These are phyloP conservation scores for Amyelois transitella DNA, from an alignment of 1,140 invertebrate genomes.

Conservation along the genomic window DNA sequence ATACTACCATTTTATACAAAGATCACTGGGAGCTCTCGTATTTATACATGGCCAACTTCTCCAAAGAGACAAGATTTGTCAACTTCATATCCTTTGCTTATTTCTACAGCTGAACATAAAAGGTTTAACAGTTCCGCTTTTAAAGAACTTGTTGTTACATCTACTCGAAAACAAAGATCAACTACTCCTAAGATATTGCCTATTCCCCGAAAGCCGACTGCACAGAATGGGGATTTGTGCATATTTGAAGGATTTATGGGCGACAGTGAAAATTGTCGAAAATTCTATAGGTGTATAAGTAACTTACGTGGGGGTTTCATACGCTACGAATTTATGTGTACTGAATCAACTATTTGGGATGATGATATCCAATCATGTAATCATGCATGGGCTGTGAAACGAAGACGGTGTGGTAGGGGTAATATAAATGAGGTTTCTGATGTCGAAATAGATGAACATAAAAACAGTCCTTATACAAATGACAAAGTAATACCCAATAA, in stretches of 20 bases:
- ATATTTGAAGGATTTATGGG: constrained; percentile 79
- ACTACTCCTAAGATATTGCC: constrained; percentile 2
- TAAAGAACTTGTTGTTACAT: too few species aligned
- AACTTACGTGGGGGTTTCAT: constrained; percentile 76
- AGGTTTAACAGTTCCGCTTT: background rate
- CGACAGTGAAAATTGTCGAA: constrained; percentile 81
- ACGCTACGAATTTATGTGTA: constrained; percentile 81
- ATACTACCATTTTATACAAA: too few species aligned
- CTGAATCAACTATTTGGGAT: constrained; percentile 83
- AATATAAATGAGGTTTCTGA: constrained; percentile 3
- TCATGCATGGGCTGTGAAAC: constrained; percentile 76
- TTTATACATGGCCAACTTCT: constrained; percentile 1
- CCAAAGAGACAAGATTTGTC: background rate
- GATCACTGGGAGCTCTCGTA: too few species aligned
- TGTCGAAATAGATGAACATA: constrained; percentile 8
- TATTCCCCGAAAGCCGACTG: constrained; percentile 1
- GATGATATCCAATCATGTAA: constrained; percentile 79
- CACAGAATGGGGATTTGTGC: constrained; percentile 28
- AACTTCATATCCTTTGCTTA: constrained; percentile 1
- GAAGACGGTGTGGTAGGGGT: constrained; percentile 38
- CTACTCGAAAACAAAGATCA: constrained; percentile 6
- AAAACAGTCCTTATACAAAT: constrained; percentile 21
- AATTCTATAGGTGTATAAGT: constrained; percentile 86
- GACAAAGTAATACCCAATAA: constrained; percentile 18
- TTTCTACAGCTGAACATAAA: background rate